Percentiles rank a stretch among this genome's conserved stretches.
Evolutionary conservation across 2,113 vertebrate genomes (phyloP).

Genomic region (Takifugu bimaculatus): DNA sequence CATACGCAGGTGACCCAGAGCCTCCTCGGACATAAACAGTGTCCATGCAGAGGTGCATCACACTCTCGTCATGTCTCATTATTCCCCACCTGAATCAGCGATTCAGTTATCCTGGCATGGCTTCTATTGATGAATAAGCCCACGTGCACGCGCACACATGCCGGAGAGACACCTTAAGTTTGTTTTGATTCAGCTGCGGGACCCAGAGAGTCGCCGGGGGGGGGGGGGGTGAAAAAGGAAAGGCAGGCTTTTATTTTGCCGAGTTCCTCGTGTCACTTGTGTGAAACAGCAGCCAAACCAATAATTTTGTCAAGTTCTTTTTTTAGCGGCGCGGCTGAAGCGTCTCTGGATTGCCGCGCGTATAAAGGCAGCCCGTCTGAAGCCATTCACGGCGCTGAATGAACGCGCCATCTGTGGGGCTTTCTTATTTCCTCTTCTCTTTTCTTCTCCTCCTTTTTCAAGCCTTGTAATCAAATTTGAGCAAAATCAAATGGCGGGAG

Average conservation of each 20-base stretch:
- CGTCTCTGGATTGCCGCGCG: constrained; percentile 98
- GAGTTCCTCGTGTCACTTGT: constrained; percentile 92
- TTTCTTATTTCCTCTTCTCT: constrained; percentile 95
- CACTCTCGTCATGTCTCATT: constrained; percentile 26
- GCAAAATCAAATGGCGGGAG: constrained; percentile 97
- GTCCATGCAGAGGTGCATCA: background rate
- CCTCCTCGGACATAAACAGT: too few relatives aligned
- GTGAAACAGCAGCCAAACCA: constrained; percentile 98
- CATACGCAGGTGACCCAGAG: too few relatives aligned
- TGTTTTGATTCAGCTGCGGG: constrained; percentile 95
- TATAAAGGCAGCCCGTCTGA: constrained; percentile 99
- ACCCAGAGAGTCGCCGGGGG: constrained; percentile 67
- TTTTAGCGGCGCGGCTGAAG: constrained; percentile 85
- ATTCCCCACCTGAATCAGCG: background rate
- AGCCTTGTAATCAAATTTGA: constrained; percentile 99
- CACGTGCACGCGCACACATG: constrained; percentile 74
- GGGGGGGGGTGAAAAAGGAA: constrained; percentile 40
- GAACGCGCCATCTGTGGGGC: constrained; percentile 96
- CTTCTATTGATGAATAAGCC: constrained; percentile 74
- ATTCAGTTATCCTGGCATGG: constrained; percentile 82
- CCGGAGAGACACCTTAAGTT: constrained; percentile 83
- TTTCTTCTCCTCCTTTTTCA: constrained; percentile 93
- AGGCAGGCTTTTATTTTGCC: constrained; percentile 82
- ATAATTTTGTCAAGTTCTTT: constrained; percentile 99
- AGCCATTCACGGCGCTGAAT: constrained; percentile 98